Conservation (phyloP, 2,113 vertebrate species). For the Ornithorhynchus anatinus region DNA sequence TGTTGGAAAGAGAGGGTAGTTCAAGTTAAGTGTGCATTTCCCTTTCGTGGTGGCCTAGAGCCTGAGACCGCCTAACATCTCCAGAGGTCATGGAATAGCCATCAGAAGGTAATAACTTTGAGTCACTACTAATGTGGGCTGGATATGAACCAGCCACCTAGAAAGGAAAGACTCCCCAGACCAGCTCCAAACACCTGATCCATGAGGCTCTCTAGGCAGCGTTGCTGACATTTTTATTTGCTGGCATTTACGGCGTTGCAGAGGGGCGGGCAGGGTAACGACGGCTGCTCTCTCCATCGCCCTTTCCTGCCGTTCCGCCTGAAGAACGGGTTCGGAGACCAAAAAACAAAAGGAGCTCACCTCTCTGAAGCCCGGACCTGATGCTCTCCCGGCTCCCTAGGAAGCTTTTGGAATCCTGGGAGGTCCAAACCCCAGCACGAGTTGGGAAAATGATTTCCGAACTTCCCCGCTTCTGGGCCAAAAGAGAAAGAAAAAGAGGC, state of each 20-base stretch:
- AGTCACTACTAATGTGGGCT: slow-evolving; percentile 33
- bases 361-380: no score
- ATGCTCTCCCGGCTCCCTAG: no score
- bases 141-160: slow-evolving; percentile 43
- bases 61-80: slow-evolving; percentile 20
- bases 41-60: slow-evolving; percentile 28
- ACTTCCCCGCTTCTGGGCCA: no score
- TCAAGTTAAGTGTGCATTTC: background rate
- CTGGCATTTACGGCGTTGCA: slow-evolving; percentile 50
- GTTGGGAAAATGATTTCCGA: no score
- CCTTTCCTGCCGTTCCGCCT: no score
- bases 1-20: slow-evolving; percentile 25
- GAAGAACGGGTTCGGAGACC: background rate
- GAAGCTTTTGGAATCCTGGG: no score
- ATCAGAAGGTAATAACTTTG: slow-evolving; percentile 51
- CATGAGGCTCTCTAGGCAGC: slow-evolving; percentile 11
- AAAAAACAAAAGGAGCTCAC: background rate
- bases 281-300: slow-evolving; percentile 8
- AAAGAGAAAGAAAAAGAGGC: no score
- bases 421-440: no score
- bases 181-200: slow-evolving; percentile 10
- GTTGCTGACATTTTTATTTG: slow-evolving; percentile 60
- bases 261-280: slow-evolving; percentile 21
- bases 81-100: slow-evolving; percentile 27
- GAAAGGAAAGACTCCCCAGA: background rate